Base-by-base conservation (phyloP, 2,113 vertebrate genomes). In the Tyrannus savana region DNA sequence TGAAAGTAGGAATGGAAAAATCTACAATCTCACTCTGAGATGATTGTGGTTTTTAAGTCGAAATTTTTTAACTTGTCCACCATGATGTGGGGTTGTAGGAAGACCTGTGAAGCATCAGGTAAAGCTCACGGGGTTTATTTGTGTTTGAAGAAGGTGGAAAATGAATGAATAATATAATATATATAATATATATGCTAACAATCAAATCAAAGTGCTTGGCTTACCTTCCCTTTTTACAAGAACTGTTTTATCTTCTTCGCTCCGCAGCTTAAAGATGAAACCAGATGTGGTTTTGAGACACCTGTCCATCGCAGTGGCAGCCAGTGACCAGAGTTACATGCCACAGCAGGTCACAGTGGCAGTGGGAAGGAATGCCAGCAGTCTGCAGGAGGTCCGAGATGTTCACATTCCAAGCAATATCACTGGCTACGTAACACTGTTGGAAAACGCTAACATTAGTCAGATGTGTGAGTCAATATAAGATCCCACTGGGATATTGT, bases 301-400 rank as follows among this genome's bases (percentile, higher is more conserved):
- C 39, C 94, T 99, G 84, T 99, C 99, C 72, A 99, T 99, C 28
- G 99, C 99, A 0, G 99, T 99, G 90, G 98, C 99, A 12, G 98
- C 99, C 19, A 99, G 97, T 4, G 99, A 99, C 98, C 99, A 99
- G 98, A 99, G 99, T 95, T 99, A 99, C 97, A 99, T 99, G 99
- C 99, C 99, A 22, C 99, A 99, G 98, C 98, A 99, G 86, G 99
- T 99, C 28, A 99, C 99, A 0, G 99, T 99, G 15, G 98, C 99
- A 2, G 99, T 99, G 85, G 99, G 99, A 17, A 99, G 99, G 94
- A 99, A 95, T 84, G 98, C 98, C 58, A 97, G 97, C 53, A 98
- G 98, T 46, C 97, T 99, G 58, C 99, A 99, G 98, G 99, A 99
- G 96, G 99, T 99, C 97, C 98, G 99, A 83, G 99, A 99, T 10